Conservation (phyloP, 2,113 vertebrate genomes). For the Lophius piscatorius region DNA sequence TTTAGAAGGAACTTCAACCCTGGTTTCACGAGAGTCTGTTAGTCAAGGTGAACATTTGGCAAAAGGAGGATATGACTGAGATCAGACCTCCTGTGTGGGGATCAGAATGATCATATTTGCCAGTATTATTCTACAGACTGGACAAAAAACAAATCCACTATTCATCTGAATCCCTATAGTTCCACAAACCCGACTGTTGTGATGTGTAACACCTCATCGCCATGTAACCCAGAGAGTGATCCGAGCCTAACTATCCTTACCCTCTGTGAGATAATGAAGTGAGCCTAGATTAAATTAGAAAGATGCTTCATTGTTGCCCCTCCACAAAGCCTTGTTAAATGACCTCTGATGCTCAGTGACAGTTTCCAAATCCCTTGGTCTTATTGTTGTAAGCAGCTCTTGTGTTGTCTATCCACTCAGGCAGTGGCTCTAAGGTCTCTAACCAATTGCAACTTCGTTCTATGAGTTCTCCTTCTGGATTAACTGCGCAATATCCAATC, state of each 20-base stretch:
- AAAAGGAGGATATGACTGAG: too few relatives aligned
- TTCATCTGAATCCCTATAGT: too few relatives aligned
- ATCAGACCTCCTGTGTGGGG: too few relatives aligned
- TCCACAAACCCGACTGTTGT: too few relatives aligned
- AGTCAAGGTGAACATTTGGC: too few relatives aligned
- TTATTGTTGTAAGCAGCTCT: slow-evolving; percentile 56
- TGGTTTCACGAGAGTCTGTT: too few relatives aligned
- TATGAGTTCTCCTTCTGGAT: slow-evolving; percentile 25
- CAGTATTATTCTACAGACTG: too few relatives aligned
- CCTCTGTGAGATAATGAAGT: slow-evolving; percentile 1
- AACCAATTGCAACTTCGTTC: slow-evolving; percentile 27
- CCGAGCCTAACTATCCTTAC: background rate
- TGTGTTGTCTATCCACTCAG: slow-evolving; percentile 30
- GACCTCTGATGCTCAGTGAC: slow-evolving; percentile 43
- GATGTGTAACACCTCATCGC: too few relatives aligned
- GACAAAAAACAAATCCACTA: too few relatives aligned
- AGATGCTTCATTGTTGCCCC: slow-evolving; percentile 14
- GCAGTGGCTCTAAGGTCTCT: slow-evolving; percentile 1
- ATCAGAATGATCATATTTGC: too few relatives aligned
- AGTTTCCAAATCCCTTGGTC: slow-evolving; percentile 42
- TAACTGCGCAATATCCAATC: slow-evolving; percentile 44
- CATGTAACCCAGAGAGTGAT: too few relatives aligned
- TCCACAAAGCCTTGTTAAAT: slow-evolving; percentile 52
- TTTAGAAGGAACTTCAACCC: too few relatives aligned
- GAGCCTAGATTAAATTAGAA: slow-evolving; percentile 56